Base-by-base conservation (phyloP, 1,140 invertebrate genomes). In the Macrobrachium nipponense region DNA sequence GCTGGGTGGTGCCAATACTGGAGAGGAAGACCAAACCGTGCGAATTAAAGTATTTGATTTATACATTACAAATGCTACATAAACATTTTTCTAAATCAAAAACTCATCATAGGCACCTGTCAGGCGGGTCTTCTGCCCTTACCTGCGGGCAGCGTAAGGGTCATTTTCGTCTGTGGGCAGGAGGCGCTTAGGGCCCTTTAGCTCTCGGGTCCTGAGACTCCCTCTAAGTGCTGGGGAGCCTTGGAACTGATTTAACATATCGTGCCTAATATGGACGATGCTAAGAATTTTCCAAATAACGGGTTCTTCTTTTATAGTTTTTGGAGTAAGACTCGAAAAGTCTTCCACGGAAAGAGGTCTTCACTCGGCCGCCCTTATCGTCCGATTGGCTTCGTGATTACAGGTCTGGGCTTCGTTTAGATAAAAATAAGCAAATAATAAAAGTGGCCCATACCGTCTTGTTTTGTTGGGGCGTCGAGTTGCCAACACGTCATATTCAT, bases 31-130 rank as follows among this genome's bases (percentile, higher is more conserved):
- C 36, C 62, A 80, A 51, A 80, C 62, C 51, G 23, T 44, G 44
- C 43, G 72, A 83, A 83, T 83, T 76, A 83, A 83, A 83, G 59
- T 64, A 83, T 83, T 75, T 83, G 81, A 83, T 83, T 83, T 83
- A 83, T 83, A 77, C 72, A 83, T 83, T 83, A 83, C 81, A 83
- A 83, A 83, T 77, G 81, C 81, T 83, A 83, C 81, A 83, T 83
- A 83, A 76, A 83, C 81, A 83, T 83, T 76, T 83, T 83, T 75
- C 66, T 72, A 66, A 80, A 76, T n/a, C 59, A 27, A 15, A 44
- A 23, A 10, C 23, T 36, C 8, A 58, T 20, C 18, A 12, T 36
- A 75, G n/a, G 72, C 59, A 36, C 80, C 73, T 20, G 51, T 51
- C 20, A 36, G 17, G 23, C 72, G 43, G 23, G 44, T 11, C 15